These are phyloP conservation scores for Laticauda colubrina DNA, from an alignment of 2,113 vertebrate species.

Conservation along the genomic window DNA sequence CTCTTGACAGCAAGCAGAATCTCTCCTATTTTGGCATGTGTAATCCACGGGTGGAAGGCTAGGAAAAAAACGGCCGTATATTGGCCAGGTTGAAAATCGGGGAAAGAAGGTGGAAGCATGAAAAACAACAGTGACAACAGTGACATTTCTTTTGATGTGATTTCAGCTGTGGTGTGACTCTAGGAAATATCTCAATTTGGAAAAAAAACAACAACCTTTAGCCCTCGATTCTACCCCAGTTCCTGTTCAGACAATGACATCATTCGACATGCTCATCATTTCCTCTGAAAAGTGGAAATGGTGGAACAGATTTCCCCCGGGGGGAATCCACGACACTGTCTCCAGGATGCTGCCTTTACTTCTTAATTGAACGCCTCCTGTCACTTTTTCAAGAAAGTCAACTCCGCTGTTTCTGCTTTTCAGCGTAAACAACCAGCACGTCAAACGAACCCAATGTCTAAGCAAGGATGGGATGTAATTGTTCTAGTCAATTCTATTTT, in stretches of 20 bases:
- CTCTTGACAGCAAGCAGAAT: not conserved
- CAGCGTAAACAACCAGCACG: not conserved
- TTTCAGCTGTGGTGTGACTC: not conserved
- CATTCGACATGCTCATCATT: not conserved
- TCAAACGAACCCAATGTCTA: not conserved
- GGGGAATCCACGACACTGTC: not conserved
- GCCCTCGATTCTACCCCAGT: not conserved
- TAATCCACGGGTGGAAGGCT: not conserved
- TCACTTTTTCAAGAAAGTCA: not conserved
- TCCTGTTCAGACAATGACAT: not conserved
- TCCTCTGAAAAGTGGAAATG: not conserved
- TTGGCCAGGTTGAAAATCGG: not conserved
- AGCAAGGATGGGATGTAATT: not conserved
- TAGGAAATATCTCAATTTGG: not conserved
- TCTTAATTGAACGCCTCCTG: not conserved
- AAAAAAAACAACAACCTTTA: not conserved
- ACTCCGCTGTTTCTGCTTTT: not conserved
- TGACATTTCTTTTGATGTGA: not conserved
- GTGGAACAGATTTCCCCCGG: not conserved
- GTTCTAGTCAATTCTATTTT: not conserved
- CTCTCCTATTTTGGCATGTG: not conserved
- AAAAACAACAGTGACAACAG: not conserved
- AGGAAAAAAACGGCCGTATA: not conserved
- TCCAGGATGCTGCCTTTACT: not conserved
- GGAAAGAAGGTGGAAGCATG: not conserved